Evolutionary conservation across 2,888 invertebrate genomes (phyloP), one percentile per base, ranked within the genome.

Genomic region (Euphydryas editha): DNA sequence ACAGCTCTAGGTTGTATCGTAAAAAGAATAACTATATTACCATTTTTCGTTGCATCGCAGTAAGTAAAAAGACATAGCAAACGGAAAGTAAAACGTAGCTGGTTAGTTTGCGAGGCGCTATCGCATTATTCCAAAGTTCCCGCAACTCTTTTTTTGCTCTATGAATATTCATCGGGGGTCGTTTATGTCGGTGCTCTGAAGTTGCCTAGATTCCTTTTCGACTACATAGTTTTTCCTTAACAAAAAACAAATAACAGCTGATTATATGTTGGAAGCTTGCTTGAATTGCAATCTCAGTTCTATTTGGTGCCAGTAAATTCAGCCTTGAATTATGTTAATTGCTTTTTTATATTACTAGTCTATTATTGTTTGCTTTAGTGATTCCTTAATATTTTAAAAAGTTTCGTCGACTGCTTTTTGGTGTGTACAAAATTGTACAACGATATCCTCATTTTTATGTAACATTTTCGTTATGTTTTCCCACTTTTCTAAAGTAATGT

Each of bases 131-230:
- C 49, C 54, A 46, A 64, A 67, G 60, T 61, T 67, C 36, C 58
- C 54, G 56, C 57, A 69, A 67, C 61, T 67, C 67, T 69, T 69
- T 69, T n/a, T 69, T 60, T 64, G 64, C 56, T 47, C 42, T 60
- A 69, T 69, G 69, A 69, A 69, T 69, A 69, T 69, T 67, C 69
- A 69, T 61, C 54, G 66, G 20, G 54, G 63, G 46, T 67, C 67
- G 57, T 61, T 69, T 67, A 69, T 63, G 63, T 60, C 39, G 68
- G 65, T 62, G 58, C 66, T 61, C 58, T 46, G 51, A 64, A 69
- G 54, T 69, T 69, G 57, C 60, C 51, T 30, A 30, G 58, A 59
- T 59, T 64, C 49, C 62, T 57, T 42, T 51, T 59, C 63, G 30
- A 59, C 44, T 57, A 54, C 51, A 64, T 37, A 57, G 21, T 59